Evolutionary conservation across 2,888 invertebrate species (phyloP), one percentile per base, ranked within the genome.

Genomic region (Epinotia demarniana): DNA sequence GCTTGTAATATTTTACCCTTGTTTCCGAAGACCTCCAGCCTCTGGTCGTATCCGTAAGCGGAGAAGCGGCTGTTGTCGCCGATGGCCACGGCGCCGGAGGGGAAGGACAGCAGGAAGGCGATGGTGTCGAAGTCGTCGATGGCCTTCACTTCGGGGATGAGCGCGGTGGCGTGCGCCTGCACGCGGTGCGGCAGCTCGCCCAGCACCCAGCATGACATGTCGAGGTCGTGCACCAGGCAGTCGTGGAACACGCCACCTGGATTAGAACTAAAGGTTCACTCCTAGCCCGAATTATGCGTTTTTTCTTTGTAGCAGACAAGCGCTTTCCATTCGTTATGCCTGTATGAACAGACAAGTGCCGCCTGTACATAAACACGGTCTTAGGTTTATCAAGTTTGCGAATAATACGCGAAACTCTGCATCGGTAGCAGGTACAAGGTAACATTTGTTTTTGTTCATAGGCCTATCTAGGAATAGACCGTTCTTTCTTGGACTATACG

Each of bases 201-300:
- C 39, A 96, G 85, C 49, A 96, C 85, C 95, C 96, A 96, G 76
- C 95, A 95, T 9, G 95, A 85, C 87, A 96, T 92, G 81, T 96
- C 96, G 75, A 96, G 92, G 84, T 96, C 96, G 80, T 96, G 96
- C 1, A 96, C 96, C 73, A 95, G 90, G 80, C 96, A 96, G 84
- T 96, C 96, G 77, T 96, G 95, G 85, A 96, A 96, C 53, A 96
- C 95, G 16, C 96, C 96, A 79, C 96, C 96, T 94, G 78, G 53
- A 53, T 53, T 49, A 49, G 3, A 13, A 46, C 13, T 46, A 39
- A 9, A 39, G 39, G 9, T 9, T 9, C 39, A 39, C 8, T 9
- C 9, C 39, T 39, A 9, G 9, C 9, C 9, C 39, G 39, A 39
- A 39, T 39, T 9, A 9, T 39, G 9, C 39, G 39, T 8, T 9